Evolutionary conservation across 2,113 vertebrate species (phyloP).

Genomic region (Bufo bufo): DNA sequence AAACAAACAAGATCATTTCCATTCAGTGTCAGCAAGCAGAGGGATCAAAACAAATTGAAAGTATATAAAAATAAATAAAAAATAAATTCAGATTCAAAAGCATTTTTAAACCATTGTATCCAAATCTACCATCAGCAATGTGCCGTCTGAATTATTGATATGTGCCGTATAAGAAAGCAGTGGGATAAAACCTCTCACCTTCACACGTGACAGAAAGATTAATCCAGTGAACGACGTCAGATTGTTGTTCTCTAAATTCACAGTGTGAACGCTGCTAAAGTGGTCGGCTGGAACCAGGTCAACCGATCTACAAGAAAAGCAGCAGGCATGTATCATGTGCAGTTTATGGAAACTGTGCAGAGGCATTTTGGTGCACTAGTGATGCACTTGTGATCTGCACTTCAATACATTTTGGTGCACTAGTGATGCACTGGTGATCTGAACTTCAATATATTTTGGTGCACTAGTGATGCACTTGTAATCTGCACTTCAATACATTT

Average conservation of each 20-base stretch:
- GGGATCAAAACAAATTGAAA: too few species aligned
- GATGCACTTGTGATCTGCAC: too few species aligned
- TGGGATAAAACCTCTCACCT: conserved; percentile 64
- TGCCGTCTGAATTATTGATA: neutral
- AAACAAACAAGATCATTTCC: too few species aligned
- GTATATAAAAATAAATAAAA: too few species aligned
- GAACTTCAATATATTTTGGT: too few species aligned
- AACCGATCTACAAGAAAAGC: conserved; percentile 68
- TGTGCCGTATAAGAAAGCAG: neutral
- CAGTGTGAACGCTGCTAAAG: conserved; percentile 72
- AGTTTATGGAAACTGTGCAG: too few species aligned
- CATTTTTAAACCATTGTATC: neutral
- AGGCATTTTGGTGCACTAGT: too few species aligned
- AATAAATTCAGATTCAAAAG: neutral
- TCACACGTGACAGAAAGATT: conserved; percentile 80
- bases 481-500: too few species aligned
- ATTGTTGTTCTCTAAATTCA: conserved; percentile 84
- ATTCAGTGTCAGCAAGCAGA: too few species aligned
- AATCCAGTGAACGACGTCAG: conserved; percentile 84
- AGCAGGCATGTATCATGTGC: neutral
- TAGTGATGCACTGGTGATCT: too few species aligned
- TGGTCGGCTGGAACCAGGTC: conserved; percentile 76
- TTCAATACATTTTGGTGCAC: too few species aligned
- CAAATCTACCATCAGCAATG: neutral
- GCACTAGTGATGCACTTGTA: too few species aligned